Evolutionary conservation across 2,888 invertebrate species (phyloP).

Genomic region (Mesochorus sp.): DNA sequence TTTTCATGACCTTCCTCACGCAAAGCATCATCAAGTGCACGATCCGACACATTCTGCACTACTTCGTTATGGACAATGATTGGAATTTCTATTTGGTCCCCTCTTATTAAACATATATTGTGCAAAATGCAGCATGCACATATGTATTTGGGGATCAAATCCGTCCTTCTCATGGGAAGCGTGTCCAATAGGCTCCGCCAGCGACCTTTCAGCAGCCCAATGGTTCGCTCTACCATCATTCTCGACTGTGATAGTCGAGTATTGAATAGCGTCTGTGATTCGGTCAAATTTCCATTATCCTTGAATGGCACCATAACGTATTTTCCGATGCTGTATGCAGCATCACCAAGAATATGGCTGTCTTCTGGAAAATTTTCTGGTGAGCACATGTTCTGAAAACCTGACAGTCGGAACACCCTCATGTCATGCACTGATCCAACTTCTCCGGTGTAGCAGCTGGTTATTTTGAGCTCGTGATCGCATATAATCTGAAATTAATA

Average conservation of each 20-base stretch:
- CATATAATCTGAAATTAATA: slow-evolving; percentile 49
- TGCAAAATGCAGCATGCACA: slow-evolving; percentile 30
- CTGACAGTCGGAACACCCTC: slow-evolving; percentile 54
- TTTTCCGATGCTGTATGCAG: slow-evolving; percentile 18
- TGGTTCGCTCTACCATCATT: slow-evolving; percentile 31
- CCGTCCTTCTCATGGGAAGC: slow-evolving; percentile 19
- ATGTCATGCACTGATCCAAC: slow-evolving; percentile 60
- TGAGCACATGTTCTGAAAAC: slow-evolving; percentile 47
- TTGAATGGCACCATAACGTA: slow-evolving; percentile 30
- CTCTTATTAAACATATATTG: slow-evolving; percentile 25
- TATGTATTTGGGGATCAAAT: slow-evolving; percentile 29
- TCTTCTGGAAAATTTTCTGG: slow-evolving; percentile 33
- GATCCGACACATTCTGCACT: too few species aligned
- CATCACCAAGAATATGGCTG: slow-evolving; percentile 15
- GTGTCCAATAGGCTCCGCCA: slow-evolving; percentile 16
- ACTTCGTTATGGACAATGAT: not conserved
- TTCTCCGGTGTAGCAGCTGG: slow-evolving; percentile 46
- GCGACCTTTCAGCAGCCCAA: slow-evolving; percentile 18
- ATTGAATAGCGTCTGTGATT: not conserved
- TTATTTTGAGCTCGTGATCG: slow-evolving; percentile 49
- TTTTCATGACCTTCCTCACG: too few species aligned
- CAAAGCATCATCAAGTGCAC: too few species aligned
- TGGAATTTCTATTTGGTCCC: slow-evolving; percentile 28
- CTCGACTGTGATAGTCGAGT: not conserved
- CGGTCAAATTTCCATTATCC: slow-evolving; percentile 28